Evolutionary conservation across 92 coral and sea anemone species (phyloP), one percentile per base, ranked within the genome.

Genomic region (Heliopora coerulea): DNA sequence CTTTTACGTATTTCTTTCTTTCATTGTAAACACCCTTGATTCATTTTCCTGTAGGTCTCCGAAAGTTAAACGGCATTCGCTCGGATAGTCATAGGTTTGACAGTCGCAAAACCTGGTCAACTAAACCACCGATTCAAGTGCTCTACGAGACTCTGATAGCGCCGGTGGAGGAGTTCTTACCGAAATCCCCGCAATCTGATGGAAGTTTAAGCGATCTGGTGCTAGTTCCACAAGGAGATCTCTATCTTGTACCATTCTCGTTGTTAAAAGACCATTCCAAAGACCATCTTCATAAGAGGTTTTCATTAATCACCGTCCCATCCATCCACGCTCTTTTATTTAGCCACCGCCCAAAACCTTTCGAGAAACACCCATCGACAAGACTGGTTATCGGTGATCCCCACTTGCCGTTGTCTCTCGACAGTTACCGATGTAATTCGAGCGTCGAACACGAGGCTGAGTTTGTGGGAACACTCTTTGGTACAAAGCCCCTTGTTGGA

Each of bases 401-500:
- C 73, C 87, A 83, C 46, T 87, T 95, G 67, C 96, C 99, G 33
- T 68, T 86, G 54, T 85, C 93, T 23, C 87, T 90, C 65, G 99
- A 91, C 49, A 95, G 90, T 78, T 95, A 91, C 91, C 89, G 89
- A 29, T 87, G 96, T 18, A 90, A 86, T 80, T 91, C 96, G 19
- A 90, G 91, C 72, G 89, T 91, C 31, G 96, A 95, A 21, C 93
- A 90, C 83, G 99, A 95, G 60, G 96, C 97, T 41, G 91, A 95
- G 84, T 86, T 95, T 54, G 99, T 95, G 9, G 96, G 91, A 2
- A 96, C 86, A 42, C 78, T 95, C 64, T 95, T 95, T 73, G 89
- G 79, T 65, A 87, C 88, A 79, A 90, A 86, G 54, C 96, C 99
- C 8, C 88, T 95, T 26, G 89, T 90, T 44, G 96, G 96, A 27